Conservation (phyloP, 1,140 invertebrate species). For the Drosophila sulfurigaster region DNA sequence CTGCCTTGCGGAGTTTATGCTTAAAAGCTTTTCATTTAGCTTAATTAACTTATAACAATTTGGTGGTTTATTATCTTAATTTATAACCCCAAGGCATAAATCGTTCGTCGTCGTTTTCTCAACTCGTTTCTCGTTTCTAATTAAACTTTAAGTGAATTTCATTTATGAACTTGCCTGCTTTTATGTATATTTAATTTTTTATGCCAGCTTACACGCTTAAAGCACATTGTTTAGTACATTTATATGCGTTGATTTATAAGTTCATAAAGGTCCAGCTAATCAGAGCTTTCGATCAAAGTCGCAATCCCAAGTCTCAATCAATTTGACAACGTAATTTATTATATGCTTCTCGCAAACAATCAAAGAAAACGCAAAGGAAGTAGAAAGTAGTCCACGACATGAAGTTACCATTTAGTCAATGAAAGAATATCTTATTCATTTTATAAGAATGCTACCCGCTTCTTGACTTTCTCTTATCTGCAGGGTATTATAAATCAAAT, state of each 20-base stretch:
- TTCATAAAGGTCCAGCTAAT: conserved; percentile 49
- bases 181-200: conserved; percentile 48
- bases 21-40: conserved; percentile 81
- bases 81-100: conserved; percentile 68
- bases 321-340: conserved; percentile 50
- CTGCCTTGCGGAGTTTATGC: conserved; percentile 36
- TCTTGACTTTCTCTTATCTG: neutral
- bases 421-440: neutral
- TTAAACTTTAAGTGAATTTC: conserved; percentile 59
- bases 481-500: conserved; percentile 50
- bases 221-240: conserved; percentile 5
- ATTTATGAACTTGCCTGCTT: conserved; percentile 34
- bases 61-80: conserved; percentile 78
- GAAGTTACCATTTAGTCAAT: neutral
- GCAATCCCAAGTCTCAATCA: conserved; percentile 27
- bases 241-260: conserved; percentile 60
- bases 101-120: conserved; percentile 38
- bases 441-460: neutral
- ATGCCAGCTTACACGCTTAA: neutral
- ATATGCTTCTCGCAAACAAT: conserved; percentile 17
- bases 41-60: conserved; percentile 83
- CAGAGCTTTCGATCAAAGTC: conserved; percentile 65
- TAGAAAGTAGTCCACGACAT: neutral
- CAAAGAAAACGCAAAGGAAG: conserved; percentile 1
- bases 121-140: conserved; percentile 14